Evolutionary conservation across 2,888 invertebrate genomes (phyloP), one percentile per base, ranked within the genome.

Genomic region (Leucoma salicis): DNA sequence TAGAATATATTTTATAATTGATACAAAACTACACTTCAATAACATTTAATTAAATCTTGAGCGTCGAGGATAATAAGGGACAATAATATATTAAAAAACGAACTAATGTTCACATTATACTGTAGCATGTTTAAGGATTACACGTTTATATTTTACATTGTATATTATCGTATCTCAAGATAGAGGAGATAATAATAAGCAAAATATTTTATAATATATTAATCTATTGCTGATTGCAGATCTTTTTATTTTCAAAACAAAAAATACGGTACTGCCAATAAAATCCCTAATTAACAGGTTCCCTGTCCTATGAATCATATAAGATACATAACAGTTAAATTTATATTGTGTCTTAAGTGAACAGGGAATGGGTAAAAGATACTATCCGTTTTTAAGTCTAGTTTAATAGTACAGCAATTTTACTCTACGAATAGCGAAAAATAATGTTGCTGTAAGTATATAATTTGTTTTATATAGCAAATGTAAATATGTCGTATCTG

Each of bases 101-200:
- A 42, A 46, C 49, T 31, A 63, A 69, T 74, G 72, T 65, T 74
- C 75, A 77, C 65, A 77, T 72, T 52, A 72, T 70, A 75, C 78
- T 75, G 75, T 74, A 76, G 66, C 62, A 76, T 68, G 65, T 45
- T 52, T 33, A 60, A 48, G 31, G 31, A 51, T 49, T 48, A 61
- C 50, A 58, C 45, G 43, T 49, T 51, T 43, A 21, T 39, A 43
- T 42, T 46, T 65, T 66, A 62, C 54, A 52, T 44, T 61, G 44
- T 49, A 62, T 58, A 60, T n/a, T n/a, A 55, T 58, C 47, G 49
- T 64, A 65, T 67, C 63, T 68, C 58, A 42, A 59, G 56, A 58
- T 61, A 56, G 47, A 43, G 50, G 44, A 51, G 56, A 67, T 25
- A 49, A 59, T 49, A 66, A 51, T 60, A 70, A 69, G 64, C 57